Conservation (phyloP, 2,888 invertebrate species). For the Eristalis tenax region DNA sequence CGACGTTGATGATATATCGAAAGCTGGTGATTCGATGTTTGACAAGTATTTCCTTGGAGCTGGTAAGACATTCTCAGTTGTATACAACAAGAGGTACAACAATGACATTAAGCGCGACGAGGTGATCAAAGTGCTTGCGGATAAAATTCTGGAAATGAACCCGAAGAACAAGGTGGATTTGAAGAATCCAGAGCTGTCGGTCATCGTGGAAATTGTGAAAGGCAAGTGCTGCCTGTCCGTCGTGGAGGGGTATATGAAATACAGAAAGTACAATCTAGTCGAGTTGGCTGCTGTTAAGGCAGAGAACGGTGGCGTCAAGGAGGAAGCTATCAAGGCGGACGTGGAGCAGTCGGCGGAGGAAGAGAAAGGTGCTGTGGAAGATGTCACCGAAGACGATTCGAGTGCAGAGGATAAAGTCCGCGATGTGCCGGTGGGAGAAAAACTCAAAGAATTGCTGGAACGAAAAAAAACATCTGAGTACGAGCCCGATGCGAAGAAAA, state of each 20-base stretch:
- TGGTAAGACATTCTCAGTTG: slow-evolving; percentile 88
- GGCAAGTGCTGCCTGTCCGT: slow-evolving; percentile 90
- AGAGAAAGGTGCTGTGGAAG: background rate
- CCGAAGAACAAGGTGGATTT: slow-evolving; percentile 89
- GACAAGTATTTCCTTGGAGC: slow-evolving; percentile 88
- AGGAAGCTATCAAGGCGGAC: background rate
- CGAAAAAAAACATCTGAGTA: background rate
- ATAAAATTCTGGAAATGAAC: slow-evolving; percentile 86
- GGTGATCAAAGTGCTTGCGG: slow-evolving; percentile 88
- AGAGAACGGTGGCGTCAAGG: slow-evolving; percentile 50
- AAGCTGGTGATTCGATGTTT: slow-evolving; percentile 85
- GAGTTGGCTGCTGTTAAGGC: slow-evolving; percentile 81
- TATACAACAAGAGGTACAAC: slow-evolving; percentile 91
- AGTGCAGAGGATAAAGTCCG: background rate
- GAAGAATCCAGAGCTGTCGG: slow-evolving; percentile 88
- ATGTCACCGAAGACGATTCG: background rate
- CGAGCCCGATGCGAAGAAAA: slow-evolving; percentile 35
- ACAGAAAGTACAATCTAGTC: slow-evolving; percentile 92
- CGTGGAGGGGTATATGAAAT: slow-evolving; percentile 89
- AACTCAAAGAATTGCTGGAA: slow-evolving; percentile 22
- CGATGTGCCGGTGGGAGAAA: background rate
- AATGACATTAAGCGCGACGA: slow-evolving; percentile 87
- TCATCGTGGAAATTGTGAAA: slow-evolving; percentile 92
- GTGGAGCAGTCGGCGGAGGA: background rate
- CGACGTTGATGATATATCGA: slow-evolving; percentile 88